Base-by-base conservation (phyloP, 2,113 vertebrate genomes). In the Microcebus lehilahytsara region DNA sequence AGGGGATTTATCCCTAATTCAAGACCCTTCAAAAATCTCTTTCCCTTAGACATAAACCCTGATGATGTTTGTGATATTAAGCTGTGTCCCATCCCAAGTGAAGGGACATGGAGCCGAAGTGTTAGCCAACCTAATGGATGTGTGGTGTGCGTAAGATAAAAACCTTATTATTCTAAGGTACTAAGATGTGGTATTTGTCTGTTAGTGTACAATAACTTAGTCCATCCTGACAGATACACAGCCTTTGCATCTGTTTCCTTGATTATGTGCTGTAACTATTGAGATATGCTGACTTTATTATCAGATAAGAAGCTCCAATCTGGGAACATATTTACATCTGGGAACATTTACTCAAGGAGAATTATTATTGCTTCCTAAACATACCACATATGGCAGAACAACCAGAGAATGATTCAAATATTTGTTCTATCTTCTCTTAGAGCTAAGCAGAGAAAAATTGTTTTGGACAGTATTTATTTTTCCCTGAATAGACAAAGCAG, bases 381-480 rank as follows among this genome's bases (percentile, higher is more conserved):
- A 94, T 75, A 67, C 53, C 20, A 60, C 90, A 84, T 51, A 85
- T 86, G n/a, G 66, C 37, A 88, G 86, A 90, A 72, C 40, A 74
- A 66, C 10, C 16, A 66, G 22, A 89, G 56, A 93, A 86, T 40
- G 91, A 89, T 83, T 89, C 58, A 94, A 91, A n/a, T 66, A 42
- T 3, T 60, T 88, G 74, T 46, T 81, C 10, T 3, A 46, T 66
- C 11, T 17, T 92, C 49, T 96, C 11, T 93, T 85, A 16, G 95
- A 81, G 30, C 17, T 75, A 83, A 79, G 30, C 14, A 46, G 79
- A 64, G 40, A 93, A 89, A 69, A 95, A 51, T 40, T 72, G 3
- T 93, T 97, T 93, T 9, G 62, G 62, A 23, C 64, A 83, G 25
- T 83, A 78, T 91, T 95, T 91, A 72, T 56, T 97, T 89, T 77